Evolutionary conservation across 2,888 invertebrate species (phyloP).

Genomic region (Orchestes rusci): DNA sequence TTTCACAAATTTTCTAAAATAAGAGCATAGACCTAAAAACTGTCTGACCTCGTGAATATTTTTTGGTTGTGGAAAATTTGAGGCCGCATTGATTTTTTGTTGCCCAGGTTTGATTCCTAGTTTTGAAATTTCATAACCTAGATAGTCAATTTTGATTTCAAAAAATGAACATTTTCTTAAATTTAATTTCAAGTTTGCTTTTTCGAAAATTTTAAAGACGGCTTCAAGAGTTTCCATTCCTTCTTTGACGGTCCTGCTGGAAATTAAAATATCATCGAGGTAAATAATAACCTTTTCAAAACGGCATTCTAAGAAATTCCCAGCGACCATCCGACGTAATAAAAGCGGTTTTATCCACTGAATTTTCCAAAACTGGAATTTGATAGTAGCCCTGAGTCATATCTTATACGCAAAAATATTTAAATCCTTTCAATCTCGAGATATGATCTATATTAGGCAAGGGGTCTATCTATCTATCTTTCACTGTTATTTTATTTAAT

Average conservation of each 20-base stretch:
- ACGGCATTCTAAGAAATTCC: constrained; percentile 34
- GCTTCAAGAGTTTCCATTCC: constrained; percentile 8
- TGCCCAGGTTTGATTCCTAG: constrained; percentile 30
- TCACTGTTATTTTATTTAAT: constrained; percentile 32
- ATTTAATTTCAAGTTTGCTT: constrained; percentile 14
- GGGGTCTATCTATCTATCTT: constrained; percentile 30
- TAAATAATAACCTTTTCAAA: constrained; percentile 28
- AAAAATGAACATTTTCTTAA: constrained; percentile 26
- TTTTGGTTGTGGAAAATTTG: constrained; percentile 31
- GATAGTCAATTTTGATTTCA: constrained; percentile 29
- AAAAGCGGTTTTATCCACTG: constrained; percentile 32
- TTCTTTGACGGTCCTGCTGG: constrained; percentile 6
- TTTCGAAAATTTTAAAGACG: constrained; percentile 10
- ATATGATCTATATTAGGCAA: constrained; percentile 32
- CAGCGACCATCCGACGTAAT: constrained; percentile 33
- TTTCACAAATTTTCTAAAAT: constrained; percentile 32
- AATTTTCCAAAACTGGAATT: constrained; percentile 28
- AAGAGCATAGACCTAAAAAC: constrained; percentile 29
- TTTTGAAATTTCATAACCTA: constrained; percentile 32
- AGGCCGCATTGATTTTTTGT: constrained; percentile 29
- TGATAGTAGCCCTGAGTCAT: constrained; percentile 34
- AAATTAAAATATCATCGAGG: constrained; percentile 33
- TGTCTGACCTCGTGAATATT: constrained; percentile 27
- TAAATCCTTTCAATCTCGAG: constrained; percentile 14
- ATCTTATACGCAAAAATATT: constrained; percentile 32